A percentile compares a stretch with the other conserved stretches of the same genome.
Conservation (phyloP, 2,797 vertebrate genomes). For the Hylomyscus alleni region DNA sequence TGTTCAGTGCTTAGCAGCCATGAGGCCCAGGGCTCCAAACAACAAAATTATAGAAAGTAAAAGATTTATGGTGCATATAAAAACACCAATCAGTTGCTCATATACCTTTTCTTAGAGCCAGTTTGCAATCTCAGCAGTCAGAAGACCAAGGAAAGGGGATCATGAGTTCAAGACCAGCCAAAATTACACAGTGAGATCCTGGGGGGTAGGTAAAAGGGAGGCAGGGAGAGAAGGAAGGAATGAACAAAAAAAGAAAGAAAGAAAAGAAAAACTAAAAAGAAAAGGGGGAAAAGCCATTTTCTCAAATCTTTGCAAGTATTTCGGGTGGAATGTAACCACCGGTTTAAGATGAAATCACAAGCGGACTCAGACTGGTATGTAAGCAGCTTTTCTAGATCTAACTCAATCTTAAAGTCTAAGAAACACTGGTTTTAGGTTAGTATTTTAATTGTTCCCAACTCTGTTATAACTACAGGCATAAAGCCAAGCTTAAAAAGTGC, state of each 20-base stretch:
- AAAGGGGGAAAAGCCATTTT: background rate
- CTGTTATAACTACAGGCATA: background rate
- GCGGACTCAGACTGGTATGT: background rate
- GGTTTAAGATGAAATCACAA: background rate
- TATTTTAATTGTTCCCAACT: background rate
- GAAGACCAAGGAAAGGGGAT: background rate
- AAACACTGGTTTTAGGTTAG: constrained; percentile 18
- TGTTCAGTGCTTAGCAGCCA: background rate
- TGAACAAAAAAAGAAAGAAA: background rate
- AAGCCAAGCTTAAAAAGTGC: background rate
- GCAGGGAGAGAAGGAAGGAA: background rate
- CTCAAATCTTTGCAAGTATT: background rate
- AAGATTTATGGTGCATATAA: background rate
- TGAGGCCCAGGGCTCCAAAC: background rate
- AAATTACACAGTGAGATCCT: background rate
- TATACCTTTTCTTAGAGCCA: background rate
- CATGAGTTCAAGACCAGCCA: background rate
- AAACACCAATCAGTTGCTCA: background rate
- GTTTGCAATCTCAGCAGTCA: background rate
- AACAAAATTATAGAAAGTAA: background rate
- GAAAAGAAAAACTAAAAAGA: background rate
- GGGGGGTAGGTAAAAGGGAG: background rate
- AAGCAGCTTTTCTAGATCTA: constrained; percentile 5
- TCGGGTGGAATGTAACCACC: background rate
- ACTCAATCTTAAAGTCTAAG: background rate